Evolutionary conservation across 2,888 invertebrate species (phyloP).

Genomic region (Orthonevra nobilis): DNA sequence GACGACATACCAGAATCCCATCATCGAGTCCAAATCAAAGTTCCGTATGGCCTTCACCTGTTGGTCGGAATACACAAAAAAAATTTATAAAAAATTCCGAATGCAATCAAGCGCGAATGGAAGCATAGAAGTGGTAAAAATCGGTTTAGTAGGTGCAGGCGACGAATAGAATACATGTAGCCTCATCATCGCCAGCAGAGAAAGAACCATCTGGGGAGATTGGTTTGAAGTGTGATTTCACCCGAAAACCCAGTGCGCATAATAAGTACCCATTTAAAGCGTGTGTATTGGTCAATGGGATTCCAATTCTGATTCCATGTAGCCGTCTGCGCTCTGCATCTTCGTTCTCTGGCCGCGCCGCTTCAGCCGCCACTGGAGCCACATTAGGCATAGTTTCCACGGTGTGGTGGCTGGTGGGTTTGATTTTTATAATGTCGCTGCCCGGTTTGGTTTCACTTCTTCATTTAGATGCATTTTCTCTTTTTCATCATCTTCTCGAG

Average conservation of each 20-base stretch:
- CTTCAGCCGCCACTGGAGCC: constrained; percentile 2
- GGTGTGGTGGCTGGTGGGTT: constrained; percentile 26
- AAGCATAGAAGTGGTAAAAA: constrained; percentile 28
- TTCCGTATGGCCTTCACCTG: constrained; percentile 88
- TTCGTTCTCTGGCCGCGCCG: background rate
- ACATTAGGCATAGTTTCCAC: constrained; percentile 58
- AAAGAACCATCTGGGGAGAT: constrained; percentile 35
- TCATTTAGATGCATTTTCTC: constrained; percentile 69
- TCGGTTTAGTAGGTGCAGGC: constrained; percentile 47
- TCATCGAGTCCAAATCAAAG: constrained; percentile 89
- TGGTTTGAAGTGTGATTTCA: constrained; percentile 53
- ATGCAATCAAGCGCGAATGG: background rate
- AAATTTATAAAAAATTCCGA: constrained; percentile 5
- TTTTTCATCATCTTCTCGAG: constrained; percentile 53
- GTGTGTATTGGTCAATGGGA: constrained; percentile 51
- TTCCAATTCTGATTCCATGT: constrained; percentile 32
- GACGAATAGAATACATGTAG: constrained; percentile 39
- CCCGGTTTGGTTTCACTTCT: constrained; percentile 64
- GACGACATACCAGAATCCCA: constrained; percentile 92
- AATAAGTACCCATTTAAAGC: constrained; percentile 46
- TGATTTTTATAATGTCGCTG: constrained; percentile 51
- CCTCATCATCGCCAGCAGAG: constrained; percentile 28
- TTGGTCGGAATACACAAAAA: constrained; percentile 29
- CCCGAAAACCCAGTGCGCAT: constrained; percentile 59
- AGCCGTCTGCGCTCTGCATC: background rate